Evolutionary conservation across 2,888 invertebrate species (phyloP).

Genomic region (Unio pictorum): DNA sequence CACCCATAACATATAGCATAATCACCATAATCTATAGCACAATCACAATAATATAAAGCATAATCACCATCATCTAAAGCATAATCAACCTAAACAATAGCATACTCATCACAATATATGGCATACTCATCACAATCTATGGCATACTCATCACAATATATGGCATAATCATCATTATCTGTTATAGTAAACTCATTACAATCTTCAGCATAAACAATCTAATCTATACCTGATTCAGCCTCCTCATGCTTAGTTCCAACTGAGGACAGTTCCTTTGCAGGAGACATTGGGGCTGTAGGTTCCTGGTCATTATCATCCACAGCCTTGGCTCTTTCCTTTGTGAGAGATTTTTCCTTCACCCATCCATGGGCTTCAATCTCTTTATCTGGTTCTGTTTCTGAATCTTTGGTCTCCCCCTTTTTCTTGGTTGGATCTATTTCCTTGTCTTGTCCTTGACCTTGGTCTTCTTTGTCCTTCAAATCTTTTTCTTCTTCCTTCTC

Average conservation of each 20-base stretch:
- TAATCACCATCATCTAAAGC: too few species aligned
- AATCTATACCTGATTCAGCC: slow-evolving; percentile 26
- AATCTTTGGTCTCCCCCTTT: slow-evolving; percentile 11
- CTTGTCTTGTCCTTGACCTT: slow-evolving; percentile 8
- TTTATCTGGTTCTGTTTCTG: slow-evolving; percentile 11
- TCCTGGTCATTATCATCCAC: slow-evolving; percentile 13
- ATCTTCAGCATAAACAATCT: neutral
- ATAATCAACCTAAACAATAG: too few species aligned
- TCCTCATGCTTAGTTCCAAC: slow-evolving; percentile 28
- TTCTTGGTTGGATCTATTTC: slow-evolving; percentile 7
- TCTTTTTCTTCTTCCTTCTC: slow-evolving; percentile 5
- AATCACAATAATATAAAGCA: too few species aligned
- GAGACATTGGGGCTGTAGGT: neutral
- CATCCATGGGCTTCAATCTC: slow-evolving; percentile 9
- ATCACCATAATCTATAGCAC: too few species aligned
- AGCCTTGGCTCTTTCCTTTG: slow-evolving; percentile 8
- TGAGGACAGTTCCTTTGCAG: slow-evolving; percentile 6
- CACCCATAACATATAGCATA: too few species aligned
- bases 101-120: too few species aligned
- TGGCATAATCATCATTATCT: too few species aligned
- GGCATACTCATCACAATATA: too few species aligned
- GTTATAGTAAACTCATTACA: too few species aligned
- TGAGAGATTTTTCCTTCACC: slow-evolving; percentile 15
- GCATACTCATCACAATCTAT: too few species aligned
- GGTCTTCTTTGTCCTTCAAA: slow-evolving; percentile 6